phyloP scores from a whole-genome alignment of 1,140 invertebrate genomes.

The Trichonephila clavata region DNA sequence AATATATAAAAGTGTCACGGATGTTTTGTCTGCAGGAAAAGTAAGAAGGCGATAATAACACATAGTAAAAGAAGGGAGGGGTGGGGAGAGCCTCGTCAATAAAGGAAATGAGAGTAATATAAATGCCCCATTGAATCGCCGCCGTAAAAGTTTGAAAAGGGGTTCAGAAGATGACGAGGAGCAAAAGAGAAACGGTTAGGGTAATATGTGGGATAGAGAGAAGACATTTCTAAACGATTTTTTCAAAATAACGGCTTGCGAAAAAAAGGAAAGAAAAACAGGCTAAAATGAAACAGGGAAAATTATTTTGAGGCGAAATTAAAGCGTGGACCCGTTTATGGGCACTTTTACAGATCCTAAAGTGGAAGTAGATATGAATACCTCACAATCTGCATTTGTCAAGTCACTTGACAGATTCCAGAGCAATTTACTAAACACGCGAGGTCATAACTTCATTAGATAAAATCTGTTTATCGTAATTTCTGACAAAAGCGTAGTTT shows the following conservation, averaged over 20 bases:
- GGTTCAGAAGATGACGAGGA: neutral
- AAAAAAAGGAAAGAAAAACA: neutral
- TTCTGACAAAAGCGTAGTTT: slow-evolving; percentile 18
- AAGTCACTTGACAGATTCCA: slow-evolving; percentile 34
- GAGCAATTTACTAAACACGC: neutral
- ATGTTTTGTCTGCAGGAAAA: slow-evolving; percentile 52
- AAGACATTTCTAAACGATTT: slow-evolving; percentile 44
- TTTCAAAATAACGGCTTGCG: slow-evolving; percentile 3
- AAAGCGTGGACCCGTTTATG: neutral
- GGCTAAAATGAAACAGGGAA: neutral
- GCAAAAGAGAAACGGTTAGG: neutral
- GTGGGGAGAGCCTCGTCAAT: slow-evolving; percentile 1
- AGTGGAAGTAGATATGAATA: slow-evolving; percentile 31
- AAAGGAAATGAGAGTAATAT: slow-evolving; percentile 72
- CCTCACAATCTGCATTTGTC: neutral
- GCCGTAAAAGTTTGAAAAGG: slow-evolving; percentile 64
- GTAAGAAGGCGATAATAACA: slow-evolving; percentile 27
- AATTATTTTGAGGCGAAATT: neutral
- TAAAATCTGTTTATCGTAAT: slow-evolving; percentile 46
- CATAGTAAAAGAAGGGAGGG: neutral
- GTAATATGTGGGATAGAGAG: neutral
- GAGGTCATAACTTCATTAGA: slow-evolving; percentile 39
- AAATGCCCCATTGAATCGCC: slow-evolving; percentile 63
- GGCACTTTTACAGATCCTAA: neutral
- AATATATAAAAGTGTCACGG: neutral